phyloP scores from a whole-genome alignment of 2,113 vertebrate species.

The Pangasianodon gigas region DNA sequence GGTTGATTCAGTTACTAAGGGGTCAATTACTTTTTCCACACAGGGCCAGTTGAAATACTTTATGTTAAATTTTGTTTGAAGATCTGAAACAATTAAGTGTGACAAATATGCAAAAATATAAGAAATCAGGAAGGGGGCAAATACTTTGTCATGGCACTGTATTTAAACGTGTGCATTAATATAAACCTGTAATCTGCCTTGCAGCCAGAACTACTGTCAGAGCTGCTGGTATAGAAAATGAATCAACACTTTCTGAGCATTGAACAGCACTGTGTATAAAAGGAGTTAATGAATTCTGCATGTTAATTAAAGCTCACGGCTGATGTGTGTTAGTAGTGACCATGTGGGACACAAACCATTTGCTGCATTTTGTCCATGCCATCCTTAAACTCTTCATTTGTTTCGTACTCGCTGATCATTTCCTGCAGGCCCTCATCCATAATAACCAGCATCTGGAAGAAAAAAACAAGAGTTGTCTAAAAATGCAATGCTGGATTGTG shows the following conservation, averaged over 20 bases:
- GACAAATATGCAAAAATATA: too few relatives aligned
- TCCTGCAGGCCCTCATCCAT: conserved; percentile 65
- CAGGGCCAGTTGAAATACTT: too few relatives aligned
- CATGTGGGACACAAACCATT: conserved; percentile 65
- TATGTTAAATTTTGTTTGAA: too few relatives aligned
- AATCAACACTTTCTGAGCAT: neutral
- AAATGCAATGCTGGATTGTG: neutral
- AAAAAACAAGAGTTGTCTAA: conserved; percentile 1
- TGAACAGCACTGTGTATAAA: neutral
- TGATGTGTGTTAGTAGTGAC: neutral
- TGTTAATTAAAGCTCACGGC: neutral
- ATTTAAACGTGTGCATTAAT: neutral
- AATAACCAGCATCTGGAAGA: conserved; percentile 44
- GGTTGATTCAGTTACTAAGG: too few relatives aligned
- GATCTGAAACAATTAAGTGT: too few relatives aligned
- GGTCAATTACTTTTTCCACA: too few relatives aligned
- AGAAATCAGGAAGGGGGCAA: too few relatives aligned
- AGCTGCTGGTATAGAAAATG: neutral
- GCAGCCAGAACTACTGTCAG: neutral
- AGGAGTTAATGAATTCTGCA: too few relatives aligned
- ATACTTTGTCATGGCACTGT: too few relatives aligned
- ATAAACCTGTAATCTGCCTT: neutral
- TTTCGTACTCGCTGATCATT: conserved; percentile 67
- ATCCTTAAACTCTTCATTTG: rapidly evolving
- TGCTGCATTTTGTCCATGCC: conserved; percentile 72